phyloP scores from a whole-genome alignment of 2,113 vertebrate species.

The Vulpes ferrilata region DNA sequence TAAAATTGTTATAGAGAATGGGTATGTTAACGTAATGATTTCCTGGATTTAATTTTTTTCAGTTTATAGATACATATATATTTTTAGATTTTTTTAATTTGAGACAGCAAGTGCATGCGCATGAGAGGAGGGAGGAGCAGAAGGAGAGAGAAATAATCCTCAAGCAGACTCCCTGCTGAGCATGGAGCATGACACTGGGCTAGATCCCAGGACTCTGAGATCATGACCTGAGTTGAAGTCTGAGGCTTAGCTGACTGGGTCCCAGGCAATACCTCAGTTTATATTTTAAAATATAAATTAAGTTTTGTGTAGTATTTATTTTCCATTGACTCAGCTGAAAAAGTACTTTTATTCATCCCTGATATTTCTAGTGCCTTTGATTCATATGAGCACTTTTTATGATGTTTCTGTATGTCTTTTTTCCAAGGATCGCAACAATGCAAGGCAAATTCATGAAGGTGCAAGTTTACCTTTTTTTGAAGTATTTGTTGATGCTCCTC shows the following conservation, averaged over 20 bases:
- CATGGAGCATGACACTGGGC: neutral
- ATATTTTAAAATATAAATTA: slow-evolving; percentile 4
- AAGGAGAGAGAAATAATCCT: neutral
- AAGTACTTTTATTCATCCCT: neutral
- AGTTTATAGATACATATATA: neutral
- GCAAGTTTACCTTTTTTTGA: slow-evolving; percentile 98
- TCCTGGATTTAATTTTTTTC: neutral
- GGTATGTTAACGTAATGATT: neutral
- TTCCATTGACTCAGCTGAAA: neutral
- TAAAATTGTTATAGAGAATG: neutral
- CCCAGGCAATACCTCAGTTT: neutral
- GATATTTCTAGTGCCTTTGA: neutral
- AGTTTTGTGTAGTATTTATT: neutral
- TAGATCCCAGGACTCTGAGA: neutral
- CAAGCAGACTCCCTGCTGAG: neutral
- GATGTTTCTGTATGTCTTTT: neutral
- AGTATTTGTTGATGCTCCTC: slow-evolving; percentile 97
- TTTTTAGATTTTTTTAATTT: neutral
- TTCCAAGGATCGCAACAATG: slow-evolving; percentile 96
- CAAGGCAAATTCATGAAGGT: slow-evolving; percentile 95
- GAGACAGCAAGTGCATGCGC: neutral
- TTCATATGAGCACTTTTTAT: neutral
- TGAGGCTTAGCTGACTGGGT: neutral
- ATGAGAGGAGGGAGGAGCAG: neutral
- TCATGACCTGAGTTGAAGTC: neutral